Percentiles rank a stretch among this genome's conserved stretches.
Evolutionary conservation across 2,888 invertebrate genomes (phyloP).

Genomic region (Unio pictorum): DNA sequence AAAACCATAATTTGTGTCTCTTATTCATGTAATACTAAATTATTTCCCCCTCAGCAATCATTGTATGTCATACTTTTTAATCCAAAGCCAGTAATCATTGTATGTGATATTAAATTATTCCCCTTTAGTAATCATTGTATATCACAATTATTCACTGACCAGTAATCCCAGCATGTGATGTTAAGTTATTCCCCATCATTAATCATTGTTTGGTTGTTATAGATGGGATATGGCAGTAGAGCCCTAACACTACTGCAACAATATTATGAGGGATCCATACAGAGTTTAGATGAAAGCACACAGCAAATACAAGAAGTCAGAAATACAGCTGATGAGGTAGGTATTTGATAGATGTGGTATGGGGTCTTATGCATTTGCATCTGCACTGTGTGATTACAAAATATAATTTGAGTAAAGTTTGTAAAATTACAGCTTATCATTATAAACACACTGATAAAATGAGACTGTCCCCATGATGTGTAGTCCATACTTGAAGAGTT

Average conservation of each 20-base stretch:
- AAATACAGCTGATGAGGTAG: constrained; percentile 25
- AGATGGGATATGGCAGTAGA: constrained; percentile 97
- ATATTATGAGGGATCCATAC: constrained; percentile 86
- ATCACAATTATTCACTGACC: background rate
- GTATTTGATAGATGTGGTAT: constrained; percentile 1
- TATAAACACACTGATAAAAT: too few relatives aligned
- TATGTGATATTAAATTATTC: background rate
- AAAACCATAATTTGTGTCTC: too few relatives aligned
- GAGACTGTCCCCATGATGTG: too few relatives aligned
- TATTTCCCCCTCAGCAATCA: too few relatives aligned
- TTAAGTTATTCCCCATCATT: background rate
- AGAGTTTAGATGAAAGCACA: constrained; percentile 54
- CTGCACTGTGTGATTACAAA: constrained; percentile 1
- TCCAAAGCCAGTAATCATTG: too few relatives aligned
- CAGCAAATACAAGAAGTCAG: constrained; percentile 16
- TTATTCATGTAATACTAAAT: background rate
- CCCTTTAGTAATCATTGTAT: background rate
- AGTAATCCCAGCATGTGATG: background rate
- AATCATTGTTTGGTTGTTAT: constrained; percentile 11
- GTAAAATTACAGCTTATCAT: too few relatives aligned
- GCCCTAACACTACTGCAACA: constrained; percentile 87
- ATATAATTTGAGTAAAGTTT: background rate
- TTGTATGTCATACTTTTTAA: background rate
- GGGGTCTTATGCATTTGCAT: too few relatives aligned
- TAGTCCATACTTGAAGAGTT: too few relatives aligned